Base-by-base conservation (phyloP, 2,113 vertebrate species). In the Ascaphus truei region DNA sequence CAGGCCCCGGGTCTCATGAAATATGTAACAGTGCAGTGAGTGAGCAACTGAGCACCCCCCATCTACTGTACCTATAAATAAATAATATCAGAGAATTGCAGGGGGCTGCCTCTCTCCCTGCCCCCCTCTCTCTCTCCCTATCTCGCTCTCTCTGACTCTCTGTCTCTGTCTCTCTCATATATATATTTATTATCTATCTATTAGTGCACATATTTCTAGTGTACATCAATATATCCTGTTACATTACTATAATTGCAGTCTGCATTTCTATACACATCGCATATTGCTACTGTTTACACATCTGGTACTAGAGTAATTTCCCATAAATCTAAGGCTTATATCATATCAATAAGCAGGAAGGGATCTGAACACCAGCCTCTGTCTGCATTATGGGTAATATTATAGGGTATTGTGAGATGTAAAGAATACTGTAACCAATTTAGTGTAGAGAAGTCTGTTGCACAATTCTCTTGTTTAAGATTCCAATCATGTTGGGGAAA, bases 61-160 rank as follows among this genome's bases (percentile, higher is more conserved):
- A 9, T 15, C 15, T 52, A n/a, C 34, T 22, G 10, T 22, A 23
- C 39, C 43, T 71, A 71, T 71, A 71, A 71, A 71, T 71, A 71
- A 61, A 43, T 71, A 23, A 71, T 61, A 16, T 60, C 57, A 61
- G 23, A 61, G 29, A 16, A 23, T 52, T 26, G 56, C 18, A 41
- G 56, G 66, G 23, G 66, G 43, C 31, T 29, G 45, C 55, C 27
- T 43, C 16, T 45, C n/a, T n/a, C n/a, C n/a, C n/a, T n/a, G n/a
- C n/a, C 3, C 5, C 20, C 37, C n/a, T 41, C 37, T 4, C n/a
- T 41, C 37, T 41, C 37, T 41, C 2, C 13, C n/a, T n/a, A n/a
- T n/a, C n/a, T n/a, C n/a, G n/a, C n/a, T n/a, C n/a, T n/a, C n/a
- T n/a, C n/a, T n/a, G n/a, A n/a, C n/a, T n/a, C n/a, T n/a, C n/a